Conservation (phyloP, 1,140 invertebrate genomes). For the Drosophila nebulosa region DNA sequence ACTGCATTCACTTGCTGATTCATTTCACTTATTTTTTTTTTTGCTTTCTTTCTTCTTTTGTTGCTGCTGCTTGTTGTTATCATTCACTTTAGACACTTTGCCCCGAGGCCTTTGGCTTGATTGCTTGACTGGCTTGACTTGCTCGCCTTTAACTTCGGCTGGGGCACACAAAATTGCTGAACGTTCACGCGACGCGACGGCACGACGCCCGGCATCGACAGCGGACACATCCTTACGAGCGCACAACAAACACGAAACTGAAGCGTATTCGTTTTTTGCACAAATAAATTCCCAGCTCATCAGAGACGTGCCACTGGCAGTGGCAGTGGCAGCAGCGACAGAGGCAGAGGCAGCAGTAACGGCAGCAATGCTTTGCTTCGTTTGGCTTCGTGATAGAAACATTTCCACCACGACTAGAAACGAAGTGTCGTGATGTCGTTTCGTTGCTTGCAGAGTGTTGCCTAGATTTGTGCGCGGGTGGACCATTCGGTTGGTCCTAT, state of each 20-base stretch:
- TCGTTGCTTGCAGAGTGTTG: conserved; percentile 13
- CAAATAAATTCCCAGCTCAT: conserved; percentile 72
- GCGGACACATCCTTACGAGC: conserved; percentile 80
- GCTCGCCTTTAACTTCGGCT: conserved; percentile 29
- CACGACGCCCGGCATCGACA: conserved; percentile 70
- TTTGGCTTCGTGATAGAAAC: conserved; percentile 24
- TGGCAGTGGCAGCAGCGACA: conserved; percentile 19
- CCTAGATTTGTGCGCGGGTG: conserved; percentile 56
- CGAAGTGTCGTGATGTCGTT: conserved; percentile 21
- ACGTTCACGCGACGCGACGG: conserved; percentile 72
- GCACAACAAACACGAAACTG: conserved; percentile 81
- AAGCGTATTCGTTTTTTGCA: conserved; percentile 68
- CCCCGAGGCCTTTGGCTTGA: conserved; percentile 19
- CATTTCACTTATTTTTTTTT: conserved; percentile 33
- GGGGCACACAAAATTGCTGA: conserved; percentile 37
- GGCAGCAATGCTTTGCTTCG: conserved; percentile 17
- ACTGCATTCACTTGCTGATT: conserved; percentile 33
- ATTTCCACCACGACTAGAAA: conserved; percentile 34
- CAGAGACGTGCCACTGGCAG: conserved; percentile 21
- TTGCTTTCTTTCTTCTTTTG: background rate
- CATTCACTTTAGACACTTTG: conserved; percentile 34
- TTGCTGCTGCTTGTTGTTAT: conserved; percentile 10
- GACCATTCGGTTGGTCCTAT: conserved; percentile 31
- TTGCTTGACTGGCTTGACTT: conserved; percentile 20
- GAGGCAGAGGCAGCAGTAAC: conserved; percentile 21